Evolutionary conservation across 2,113 vertebrate species (phyloP).

Genomic region (Ctenodactylus gundi): DNA sequence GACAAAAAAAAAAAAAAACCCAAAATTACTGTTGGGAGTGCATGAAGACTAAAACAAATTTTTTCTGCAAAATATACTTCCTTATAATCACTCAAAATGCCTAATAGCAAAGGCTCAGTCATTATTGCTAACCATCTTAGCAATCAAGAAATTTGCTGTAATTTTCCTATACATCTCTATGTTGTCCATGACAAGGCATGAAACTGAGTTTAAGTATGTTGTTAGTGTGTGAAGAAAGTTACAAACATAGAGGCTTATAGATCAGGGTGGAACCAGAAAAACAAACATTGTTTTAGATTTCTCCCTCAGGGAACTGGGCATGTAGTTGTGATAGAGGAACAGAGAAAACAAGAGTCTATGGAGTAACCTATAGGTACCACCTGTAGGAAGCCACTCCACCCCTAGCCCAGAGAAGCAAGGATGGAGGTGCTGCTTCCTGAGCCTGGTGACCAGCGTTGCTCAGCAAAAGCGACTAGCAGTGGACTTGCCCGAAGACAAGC

Average conservation of each 20-base stretch:
- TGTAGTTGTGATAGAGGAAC: not conserved
- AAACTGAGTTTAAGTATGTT: not conserved
- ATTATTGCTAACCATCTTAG: not conserved
- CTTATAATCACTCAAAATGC: not conserved
- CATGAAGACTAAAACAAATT: not conserved
- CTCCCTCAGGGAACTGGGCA: not conserved
- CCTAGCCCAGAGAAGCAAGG: not conserved
- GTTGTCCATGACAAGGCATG: not conserved
- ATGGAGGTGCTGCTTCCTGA: not conserved
- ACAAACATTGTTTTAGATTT: not conserved
- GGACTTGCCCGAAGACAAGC: not conserved
- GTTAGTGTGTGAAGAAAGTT: not conserved
- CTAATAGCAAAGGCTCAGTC: not conserved
- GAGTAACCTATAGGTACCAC: not conserved
- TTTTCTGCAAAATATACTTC: not conserved
- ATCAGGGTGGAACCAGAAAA: not conserved
- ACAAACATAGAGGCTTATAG: not conserved
- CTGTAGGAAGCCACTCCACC: not conserved
- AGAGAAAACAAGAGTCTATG: not conserved
- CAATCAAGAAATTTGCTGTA: not conserved
- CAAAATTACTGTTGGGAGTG: not conserved
- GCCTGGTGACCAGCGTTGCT: not conserved
- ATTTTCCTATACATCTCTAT: not conserved
- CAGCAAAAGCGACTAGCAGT: not conserved
- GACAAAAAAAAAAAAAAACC: conserved; percentile 21